Conservation (phyloP, 2,113 vertebrate genomes). For the Caretta caretta region DNA sequence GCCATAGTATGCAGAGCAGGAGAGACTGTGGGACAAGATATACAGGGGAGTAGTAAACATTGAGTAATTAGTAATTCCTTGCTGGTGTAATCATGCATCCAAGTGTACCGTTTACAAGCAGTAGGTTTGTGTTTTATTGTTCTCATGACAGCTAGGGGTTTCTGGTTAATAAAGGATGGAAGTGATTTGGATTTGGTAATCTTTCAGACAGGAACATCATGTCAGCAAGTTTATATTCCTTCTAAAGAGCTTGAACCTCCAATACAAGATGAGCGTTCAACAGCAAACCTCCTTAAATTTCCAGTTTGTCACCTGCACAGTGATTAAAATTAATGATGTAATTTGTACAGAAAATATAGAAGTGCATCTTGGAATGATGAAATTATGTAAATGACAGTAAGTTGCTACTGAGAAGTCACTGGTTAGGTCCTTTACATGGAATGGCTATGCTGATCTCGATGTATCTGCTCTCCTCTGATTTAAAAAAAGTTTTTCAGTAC, state of each 20-base stretch:
- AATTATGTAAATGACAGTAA: background rate
- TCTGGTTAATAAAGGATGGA: background rate
- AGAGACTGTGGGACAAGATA: background rate
- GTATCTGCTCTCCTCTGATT: rapidly evolving
- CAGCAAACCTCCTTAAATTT: too few relatives aligned
- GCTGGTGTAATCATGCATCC: background rate
- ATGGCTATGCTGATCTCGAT: background rate
- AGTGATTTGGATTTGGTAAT: too few relatives aligned
- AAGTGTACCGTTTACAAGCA: background rate
- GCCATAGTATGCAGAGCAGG: background rate
- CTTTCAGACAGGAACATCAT: too few relatives aligned
- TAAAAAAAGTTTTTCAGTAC: background rate
- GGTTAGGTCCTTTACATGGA: background rate
- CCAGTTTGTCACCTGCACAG: too few relatives aligned
- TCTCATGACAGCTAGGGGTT: background rate
- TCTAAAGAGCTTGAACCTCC: too few relatives aligned
- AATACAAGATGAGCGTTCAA: too few relatives aligned
- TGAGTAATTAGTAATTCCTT: background rate
- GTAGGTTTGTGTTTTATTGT: background rate
- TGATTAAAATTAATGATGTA: too few relatives aligned
- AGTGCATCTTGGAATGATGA: background rate
- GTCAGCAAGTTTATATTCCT: too few relatives aligned
- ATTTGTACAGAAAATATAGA: too few relatives aligned
- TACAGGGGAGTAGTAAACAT: background rate
- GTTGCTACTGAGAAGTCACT: background rate